Conservation (phyloP, 1,140 invertebrate genomes). For the Lucilia cuprina region DNA sequence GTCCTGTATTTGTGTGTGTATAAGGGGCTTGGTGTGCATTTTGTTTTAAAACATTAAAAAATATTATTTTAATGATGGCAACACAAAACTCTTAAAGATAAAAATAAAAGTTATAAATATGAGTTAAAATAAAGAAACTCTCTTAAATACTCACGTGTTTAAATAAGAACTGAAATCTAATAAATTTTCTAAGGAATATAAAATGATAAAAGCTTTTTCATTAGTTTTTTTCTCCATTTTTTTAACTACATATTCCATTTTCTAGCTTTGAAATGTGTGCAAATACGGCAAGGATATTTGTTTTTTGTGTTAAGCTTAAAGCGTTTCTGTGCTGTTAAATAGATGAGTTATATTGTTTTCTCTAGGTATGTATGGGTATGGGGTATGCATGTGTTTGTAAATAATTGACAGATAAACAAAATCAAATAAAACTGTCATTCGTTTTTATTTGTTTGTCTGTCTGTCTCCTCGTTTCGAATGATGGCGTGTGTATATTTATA, state of each 20-base stretch:
- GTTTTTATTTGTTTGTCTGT: background rate
- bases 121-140: background rate
- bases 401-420: conserved; percentile 19
- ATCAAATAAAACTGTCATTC: conserved; percentile 32
- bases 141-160: background rate
- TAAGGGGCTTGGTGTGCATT: background rate
- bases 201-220: background rate
- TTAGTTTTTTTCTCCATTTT: background rate
- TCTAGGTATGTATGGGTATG: background rate
- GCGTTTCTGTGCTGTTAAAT: background rate
- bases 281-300: background rate
- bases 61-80: background rate
- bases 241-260: background rate
- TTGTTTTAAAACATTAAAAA: background rate
- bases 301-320: background rate
- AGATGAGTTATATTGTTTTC: background rate
- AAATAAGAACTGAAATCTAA: background rate
- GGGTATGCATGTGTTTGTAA: background rate
- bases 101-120: background rate
- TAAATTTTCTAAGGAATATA: background rate
- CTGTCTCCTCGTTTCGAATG: background rate
- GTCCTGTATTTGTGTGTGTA: background rate
- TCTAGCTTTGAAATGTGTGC: background rate
- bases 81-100: background rate
- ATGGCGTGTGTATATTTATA: background rate